These are phyloP conservation scores for Troides oblongomaculatus DNA, from an alignment of 2,888 invertebrate genomes.

Conservation along the genomic window DNA sequence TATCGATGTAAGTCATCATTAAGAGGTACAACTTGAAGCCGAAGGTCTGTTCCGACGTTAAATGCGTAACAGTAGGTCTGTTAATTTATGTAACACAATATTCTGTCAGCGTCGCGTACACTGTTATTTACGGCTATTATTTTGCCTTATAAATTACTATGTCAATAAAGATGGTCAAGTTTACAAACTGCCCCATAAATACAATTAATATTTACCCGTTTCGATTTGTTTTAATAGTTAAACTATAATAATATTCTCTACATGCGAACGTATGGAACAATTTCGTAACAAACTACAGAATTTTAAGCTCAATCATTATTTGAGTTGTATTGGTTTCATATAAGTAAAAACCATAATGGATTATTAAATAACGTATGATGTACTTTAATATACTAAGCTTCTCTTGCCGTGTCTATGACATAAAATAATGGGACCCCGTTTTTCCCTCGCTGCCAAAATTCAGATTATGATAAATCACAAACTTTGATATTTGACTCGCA, in stretches of 20 bases:
- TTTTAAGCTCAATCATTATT: no score
- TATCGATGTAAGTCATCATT: conserved; percentile 2
- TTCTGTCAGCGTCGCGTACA: background rate
- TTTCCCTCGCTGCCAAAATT: conserved; percentile 56
- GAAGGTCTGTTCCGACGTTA: background rate
- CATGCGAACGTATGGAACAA: no score
- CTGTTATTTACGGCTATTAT: conserved; percentile 11
- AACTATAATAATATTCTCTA: no score
- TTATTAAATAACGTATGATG: no score
- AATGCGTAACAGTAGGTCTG: conserved; percentile 13
- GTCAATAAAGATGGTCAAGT: background rate
- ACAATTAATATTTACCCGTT: no score
- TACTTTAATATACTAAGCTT: conserved; percentile 49
- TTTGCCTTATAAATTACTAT: background rate
- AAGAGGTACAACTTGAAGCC: background rate
- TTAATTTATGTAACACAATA: conserved; percentile 24
- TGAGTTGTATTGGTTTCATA: no score
- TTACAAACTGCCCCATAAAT: background rate
- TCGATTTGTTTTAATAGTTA: no score
- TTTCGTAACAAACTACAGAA: no score
- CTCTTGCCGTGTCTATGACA: conserved; percentile 71
- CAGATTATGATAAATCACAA: conserved; percentile 78
- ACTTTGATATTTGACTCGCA: conserved; percentile 74
- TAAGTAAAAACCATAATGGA: no score
- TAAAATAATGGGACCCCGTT: conserved; percentile 75